Conservation (phyloP, 2,888 invertebrate genomes). For the Adela reaumurella region DNA sequence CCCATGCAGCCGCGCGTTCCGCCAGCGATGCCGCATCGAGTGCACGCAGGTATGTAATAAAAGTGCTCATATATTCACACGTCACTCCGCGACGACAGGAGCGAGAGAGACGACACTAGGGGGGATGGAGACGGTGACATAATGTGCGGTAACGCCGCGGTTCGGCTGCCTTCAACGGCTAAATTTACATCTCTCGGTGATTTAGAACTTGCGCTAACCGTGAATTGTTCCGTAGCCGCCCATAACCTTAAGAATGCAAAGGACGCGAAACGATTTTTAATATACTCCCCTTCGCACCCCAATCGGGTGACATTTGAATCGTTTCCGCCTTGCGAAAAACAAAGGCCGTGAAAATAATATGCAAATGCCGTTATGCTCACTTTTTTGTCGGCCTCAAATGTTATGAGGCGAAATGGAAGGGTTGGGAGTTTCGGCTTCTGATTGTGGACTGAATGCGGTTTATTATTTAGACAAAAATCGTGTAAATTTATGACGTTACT, state of each 20-base stretch:
- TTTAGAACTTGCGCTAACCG: conserved; percentile 17
- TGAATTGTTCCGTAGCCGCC: conserved; percentile 9
- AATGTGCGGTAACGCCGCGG: conserved; percentile 25
- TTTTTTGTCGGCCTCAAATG: conserved; percentile 51
- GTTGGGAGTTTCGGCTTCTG: conserved; percentile 19
- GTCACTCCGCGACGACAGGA: not conserved
- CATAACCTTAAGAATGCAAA: conserved; percentile 50
- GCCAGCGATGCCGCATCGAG: conserved; percentile 1
- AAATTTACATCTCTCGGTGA: conserved; percentile 37
- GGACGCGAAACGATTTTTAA: conserved; percentile 50
- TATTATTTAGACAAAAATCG: no score
- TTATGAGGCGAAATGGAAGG: conserved; percentile 51
- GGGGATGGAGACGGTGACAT: not conserved
- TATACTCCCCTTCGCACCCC: conserved; percentile 47
- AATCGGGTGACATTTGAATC: conserved; percentile 53
- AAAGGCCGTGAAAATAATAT: conserved; percentile 41
- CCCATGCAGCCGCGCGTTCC: not conserved
- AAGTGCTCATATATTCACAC: conserved; percentile 2
- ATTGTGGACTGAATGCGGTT: no score
- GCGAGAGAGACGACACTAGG: not conserved
- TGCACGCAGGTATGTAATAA: conserved; percentile 4
- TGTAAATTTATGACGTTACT: no score
- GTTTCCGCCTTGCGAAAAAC: conserved; percentile 46
- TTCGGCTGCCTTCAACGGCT: conserved; percentile 9
- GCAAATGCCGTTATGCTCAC: conserved; percentile 54